These are phyloP conservation scores for Callinectes sapidus DNA, from an alignment of 2,888 invertebrate genomes.

Conservation along the genomic window DNA sequence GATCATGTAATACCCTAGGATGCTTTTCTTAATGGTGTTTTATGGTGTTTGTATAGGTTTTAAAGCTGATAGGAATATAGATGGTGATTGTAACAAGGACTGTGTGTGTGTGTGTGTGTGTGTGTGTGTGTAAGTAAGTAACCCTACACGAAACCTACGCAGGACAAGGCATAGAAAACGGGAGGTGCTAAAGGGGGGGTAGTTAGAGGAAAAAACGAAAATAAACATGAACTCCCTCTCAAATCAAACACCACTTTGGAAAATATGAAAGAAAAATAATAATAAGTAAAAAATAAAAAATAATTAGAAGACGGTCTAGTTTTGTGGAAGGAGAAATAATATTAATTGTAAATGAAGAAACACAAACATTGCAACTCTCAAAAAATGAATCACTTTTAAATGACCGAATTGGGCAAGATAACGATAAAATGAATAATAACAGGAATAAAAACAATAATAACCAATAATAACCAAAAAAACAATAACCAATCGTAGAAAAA, in stretches of 20 bases:
- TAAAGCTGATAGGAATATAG: not conserved
- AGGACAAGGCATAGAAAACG: not conserved
- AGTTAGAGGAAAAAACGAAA: not conserved
- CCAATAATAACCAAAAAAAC: not conserved
- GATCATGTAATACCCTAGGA: not conserved
- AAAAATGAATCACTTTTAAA: not conserved
- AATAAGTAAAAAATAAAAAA: too few relatives aligned
- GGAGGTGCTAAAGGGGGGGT: not conserved
- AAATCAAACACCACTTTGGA: not conserved
- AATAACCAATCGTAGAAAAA: not conserved
- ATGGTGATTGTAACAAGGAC: not conserved
- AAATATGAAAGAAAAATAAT: not conserved
- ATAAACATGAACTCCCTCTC: not conserved
- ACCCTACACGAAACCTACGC: not conserved
- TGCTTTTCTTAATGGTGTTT: not conserved
- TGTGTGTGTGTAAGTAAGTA: not conserved
- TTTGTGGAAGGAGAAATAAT: not conserved
- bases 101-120: constrained; percentile 8
- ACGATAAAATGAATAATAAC: not conserved
- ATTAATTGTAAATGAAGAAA: not conserved
- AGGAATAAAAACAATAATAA: not conserved
- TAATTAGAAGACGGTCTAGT: not conserved
- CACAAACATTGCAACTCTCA: constrained; percentile 3
- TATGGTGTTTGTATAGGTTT: not conserved
- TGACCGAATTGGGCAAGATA: too few relatives aligned